phyloP scores from a whole-genome alignment of 2,113 vertebrate species.

The Baryphthengus martii region DNA sequence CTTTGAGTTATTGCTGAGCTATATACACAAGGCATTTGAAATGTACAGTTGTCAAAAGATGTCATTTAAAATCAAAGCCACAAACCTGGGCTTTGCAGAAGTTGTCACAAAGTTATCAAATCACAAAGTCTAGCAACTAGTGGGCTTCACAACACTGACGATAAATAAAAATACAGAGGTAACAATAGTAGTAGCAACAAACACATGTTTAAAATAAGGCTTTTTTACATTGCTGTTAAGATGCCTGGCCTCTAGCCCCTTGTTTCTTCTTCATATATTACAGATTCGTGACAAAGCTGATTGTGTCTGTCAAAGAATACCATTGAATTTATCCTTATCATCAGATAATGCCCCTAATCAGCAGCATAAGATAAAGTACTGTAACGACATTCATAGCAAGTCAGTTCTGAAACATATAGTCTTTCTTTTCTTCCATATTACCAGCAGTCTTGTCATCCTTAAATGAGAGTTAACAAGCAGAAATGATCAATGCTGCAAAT shows the following conservation, averaged over 20 bases:
- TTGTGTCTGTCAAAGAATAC: constrained; percentile 15
- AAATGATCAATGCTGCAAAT: constrained; percentile 7
- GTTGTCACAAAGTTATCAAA: background rate
- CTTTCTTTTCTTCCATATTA: background rate
- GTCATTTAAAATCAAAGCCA: constrained; percentile 1
- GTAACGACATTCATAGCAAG: constrained; percentile 31
- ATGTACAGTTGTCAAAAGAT: constrained; percentile 40
- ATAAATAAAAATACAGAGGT: background rate
- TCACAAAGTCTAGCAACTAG: background rate
- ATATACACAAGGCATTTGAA: constrained; percentile 52
- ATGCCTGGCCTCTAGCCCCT: constrained; percentile 10
- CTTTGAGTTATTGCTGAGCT: constrained; percentile 16
- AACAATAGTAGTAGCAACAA: background rate
- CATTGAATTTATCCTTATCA: background rate
- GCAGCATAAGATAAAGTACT: constrained; percentile 30
- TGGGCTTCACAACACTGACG: background rate
- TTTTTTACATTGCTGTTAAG: background rate
- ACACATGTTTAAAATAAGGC: background rate
- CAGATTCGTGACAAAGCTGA: constrained; percentile 8
- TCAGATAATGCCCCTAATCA: constrained; percentile 49
- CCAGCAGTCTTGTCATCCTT: background rate
- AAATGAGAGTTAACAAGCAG: background rate
- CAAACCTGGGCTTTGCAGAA: background rate
- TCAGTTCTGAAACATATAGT: background rate
- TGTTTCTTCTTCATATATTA: constrained; percentile 23